phyloP scores from a whole-genome alignment of 1,140 invertebrate genomes.

The Neotoxoptera formosana region DNA sequence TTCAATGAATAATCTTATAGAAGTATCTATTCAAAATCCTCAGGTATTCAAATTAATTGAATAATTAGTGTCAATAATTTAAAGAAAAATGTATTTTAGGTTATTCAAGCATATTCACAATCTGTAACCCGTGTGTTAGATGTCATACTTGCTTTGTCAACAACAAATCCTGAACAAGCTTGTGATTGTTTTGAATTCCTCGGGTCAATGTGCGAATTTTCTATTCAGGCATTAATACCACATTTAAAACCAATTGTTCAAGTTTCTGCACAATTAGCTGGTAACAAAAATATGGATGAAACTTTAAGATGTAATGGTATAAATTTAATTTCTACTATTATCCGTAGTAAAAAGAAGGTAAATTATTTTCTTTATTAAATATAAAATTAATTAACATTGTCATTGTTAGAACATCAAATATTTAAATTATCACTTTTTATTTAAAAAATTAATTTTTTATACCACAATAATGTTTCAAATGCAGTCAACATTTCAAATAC shows the following conservation, averaged over 20 bases:
- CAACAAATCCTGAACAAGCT: conserved; percentile 20
- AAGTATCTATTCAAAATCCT: conserved; percentile 21
- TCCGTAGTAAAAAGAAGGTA: conserved; percentile 49
- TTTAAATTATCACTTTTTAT: neutral
- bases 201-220: conserved; percentile 39
- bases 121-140: conserved; percentile 34
- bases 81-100: conserved; percentile 13
- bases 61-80: neutral
- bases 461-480: too few species aligned
- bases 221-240: conserved; percentile 48
- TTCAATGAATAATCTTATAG: conserved; percentile 48
- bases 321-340: conserved; percentile 46
- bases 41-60: neutral
- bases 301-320: conserved; percentile 43
- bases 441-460: neutral
- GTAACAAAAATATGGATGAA: conserved; percentile 38
- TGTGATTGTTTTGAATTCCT: conserved; percentile 49
- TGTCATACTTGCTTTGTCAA: conserved; percentile 38
- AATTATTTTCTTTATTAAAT: neutral
- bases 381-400: neutral
- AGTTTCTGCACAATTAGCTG: conserved; percentile 52
- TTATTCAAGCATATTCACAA: conserved; percentile 38
- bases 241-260: conserved; percentile 47
- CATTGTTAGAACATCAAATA: neutral
- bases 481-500: too few species aligned